phyloP scores from a whole-genome alignment of 2,113 vertebrate species.

The Mobula hypostoma region DNA sequence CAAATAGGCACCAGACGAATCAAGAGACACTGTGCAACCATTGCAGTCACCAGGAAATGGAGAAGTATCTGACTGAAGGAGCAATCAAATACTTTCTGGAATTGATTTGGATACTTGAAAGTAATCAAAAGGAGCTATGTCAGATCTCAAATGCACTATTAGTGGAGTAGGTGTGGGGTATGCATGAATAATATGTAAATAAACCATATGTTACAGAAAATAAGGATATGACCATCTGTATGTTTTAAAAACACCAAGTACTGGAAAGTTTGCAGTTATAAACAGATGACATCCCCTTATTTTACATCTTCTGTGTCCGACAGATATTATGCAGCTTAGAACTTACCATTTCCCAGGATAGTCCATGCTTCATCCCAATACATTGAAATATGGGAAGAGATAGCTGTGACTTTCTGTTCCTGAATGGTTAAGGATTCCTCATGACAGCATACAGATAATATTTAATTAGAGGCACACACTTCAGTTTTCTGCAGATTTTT shows the following conservation, averaged over 20 bases:
- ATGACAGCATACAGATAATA: background rate
- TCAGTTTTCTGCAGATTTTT: background rate
- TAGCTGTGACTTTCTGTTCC: background rate
- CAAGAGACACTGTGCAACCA: background rate
- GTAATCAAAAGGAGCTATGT: background rate
- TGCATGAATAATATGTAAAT: too few species aligned
- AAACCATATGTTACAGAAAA: too few species aligned
- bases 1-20: background rate
- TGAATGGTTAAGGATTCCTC: background rate
- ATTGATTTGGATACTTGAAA: background rate
- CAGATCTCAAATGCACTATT: background rate
- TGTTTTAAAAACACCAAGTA: too few species aligned
- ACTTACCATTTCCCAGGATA: too few species aligned
- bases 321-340: too few species aligned
- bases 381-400: too few species aligned
- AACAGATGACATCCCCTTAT: too few species aligned
- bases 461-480: background rate
- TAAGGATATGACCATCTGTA: too few species aligned
- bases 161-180: too few species aligned
- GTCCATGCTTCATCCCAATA: too few species aligned
- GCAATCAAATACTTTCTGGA: background rate
- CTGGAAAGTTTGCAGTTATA: too few species aligned
- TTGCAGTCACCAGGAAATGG: background rate
- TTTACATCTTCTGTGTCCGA: too few species aligned
- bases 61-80: background rate